A percentile compares a stretch with the other conserved stretches of the same genome.
phyloP scores from a whole-genome alignment of 2,113 vertebrate genomes.

The Hemiprocne comata region DNA sequence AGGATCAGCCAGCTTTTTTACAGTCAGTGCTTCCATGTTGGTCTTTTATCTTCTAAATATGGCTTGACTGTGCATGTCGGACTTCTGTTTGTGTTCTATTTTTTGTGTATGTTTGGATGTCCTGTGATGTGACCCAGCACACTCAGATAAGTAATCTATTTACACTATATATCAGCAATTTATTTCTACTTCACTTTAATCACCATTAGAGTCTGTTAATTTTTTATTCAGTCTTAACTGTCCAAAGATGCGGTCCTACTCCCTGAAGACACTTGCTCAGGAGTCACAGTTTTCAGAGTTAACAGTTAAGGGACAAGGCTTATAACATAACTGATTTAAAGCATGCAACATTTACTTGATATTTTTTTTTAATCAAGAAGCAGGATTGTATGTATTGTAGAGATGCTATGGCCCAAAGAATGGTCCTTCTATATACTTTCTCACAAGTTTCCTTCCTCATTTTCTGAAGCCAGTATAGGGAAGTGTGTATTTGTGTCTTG shows the following conservation, averaged over 20 bases:
- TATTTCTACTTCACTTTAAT: not conserved
- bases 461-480: not conserved
- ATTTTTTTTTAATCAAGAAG: not conserved
- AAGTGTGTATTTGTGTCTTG: not conserved
- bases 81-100: not conserved
- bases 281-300: not conserved
- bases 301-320: not conserved
- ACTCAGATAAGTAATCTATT: not conserved
- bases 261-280: not conserved
- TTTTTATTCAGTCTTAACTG: not conserved
- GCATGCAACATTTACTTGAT: not conserved
- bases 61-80: not conserved
- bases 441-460: not conserved
- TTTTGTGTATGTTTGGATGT: not conserved
- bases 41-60: not conserved
- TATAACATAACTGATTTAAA: not conserved
- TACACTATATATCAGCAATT: not conserved
- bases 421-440: not conserved
- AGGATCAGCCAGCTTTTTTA: not conserved
- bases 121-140: not conserved
- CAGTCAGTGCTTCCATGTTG: not conserved
- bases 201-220: not conserved
- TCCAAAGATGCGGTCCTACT: not conserved
- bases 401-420: not conserved
- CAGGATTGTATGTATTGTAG: not conserved